Conservation (phyloP, 2,797 vertebrate genomes). For the Prionace glauca region DNA sequence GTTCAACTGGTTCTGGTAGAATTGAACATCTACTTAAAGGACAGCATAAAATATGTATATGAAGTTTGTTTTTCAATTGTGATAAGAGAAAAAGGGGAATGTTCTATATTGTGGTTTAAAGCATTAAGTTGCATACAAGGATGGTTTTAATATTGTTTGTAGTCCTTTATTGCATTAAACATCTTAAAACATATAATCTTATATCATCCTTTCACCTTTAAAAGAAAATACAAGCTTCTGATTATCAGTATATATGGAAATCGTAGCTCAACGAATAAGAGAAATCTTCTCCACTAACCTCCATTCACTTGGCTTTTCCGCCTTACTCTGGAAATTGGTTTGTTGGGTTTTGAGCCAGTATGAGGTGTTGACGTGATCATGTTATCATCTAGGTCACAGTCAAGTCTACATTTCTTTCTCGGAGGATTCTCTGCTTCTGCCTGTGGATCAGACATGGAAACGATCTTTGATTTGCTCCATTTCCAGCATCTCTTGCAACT, state of each 20-base stretch:
- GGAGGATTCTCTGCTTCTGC: constrained; percentile 82
- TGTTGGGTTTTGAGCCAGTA: constrained; percentile 67
- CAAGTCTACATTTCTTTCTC: constrained; percentile 74
- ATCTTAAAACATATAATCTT: background rate
- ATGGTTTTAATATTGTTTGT: background rate
- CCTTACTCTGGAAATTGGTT: constrained; percentile 70
- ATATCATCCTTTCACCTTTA: background rate
- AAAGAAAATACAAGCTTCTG: background rate
- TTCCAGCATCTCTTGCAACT: background rate
- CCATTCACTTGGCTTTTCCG: constrained; percentile 82
- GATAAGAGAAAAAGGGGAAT: too few species aligned
- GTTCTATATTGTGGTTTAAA: too few species aligned
- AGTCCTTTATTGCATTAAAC: background rate
- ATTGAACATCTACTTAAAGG: too few species aligned
- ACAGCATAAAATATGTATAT: too few species aligned
- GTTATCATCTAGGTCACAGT: constrained; percentile 83
- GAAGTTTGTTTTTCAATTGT: too few species aligned
- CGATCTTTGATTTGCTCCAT: background rate
- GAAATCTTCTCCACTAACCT: constrained; percentile 61
- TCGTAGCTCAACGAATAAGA: background rate
- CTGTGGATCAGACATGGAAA: constrained; percentile 48
- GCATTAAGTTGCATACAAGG: too few species aligned
- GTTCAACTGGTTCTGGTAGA: too few species aligned
- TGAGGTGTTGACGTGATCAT: constrained; percentile 84
- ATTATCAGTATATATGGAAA: background rate